Percentiles rank a stretch among this genome's conserved stretches.
Evolutionary conservation across 1,140 invertebrate genomes (phyloP).

Genomic region (Aphaenogaster rudis): DNA sequence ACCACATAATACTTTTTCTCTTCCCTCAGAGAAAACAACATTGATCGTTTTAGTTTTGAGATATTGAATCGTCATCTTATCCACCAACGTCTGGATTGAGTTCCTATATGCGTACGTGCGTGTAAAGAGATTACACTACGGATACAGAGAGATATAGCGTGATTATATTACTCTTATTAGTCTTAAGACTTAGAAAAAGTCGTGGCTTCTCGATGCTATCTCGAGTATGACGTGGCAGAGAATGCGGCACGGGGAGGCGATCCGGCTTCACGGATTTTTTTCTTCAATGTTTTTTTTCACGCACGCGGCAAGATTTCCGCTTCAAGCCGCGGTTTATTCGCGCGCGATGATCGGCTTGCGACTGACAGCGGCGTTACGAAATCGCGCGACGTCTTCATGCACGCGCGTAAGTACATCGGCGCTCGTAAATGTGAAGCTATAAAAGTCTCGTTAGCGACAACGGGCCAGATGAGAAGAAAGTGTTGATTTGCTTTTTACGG

Average conservation of each 20-base stretch:
- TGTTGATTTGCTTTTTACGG: constrained; percentile 38
- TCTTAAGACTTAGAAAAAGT: constrained; percentile 61
- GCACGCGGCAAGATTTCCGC: not conserved
- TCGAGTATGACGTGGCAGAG: constrained; percentile 42
- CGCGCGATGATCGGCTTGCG: constrained; percentile 14
- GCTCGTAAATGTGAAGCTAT: constrained; percentile 24
- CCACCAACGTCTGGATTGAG: not conserved
- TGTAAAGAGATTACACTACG: constrained; percentile 19
- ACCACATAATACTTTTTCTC: not conserved
- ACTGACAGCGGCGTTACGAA: constrained; percentile 25
- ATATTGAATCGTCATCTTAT: constrained; percentile 41
- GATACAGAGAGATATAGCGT: constrained; percentile 29
- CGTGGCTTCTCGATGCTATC: constrained; percentile 51
- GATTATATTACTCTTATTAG: constrained; percentile 53
- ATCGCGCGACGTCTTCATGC: constrained; percentile 29
- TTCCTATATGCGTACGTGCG: not conserved
- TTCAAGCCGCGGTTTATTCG: not conserved
- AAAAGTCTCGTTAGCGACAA: constrained; percentile 33
- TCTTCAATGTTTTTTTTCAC: not conserved
- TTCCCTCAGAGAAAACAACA: not conserved
- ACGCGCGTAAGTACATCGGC: constrained; percentile 8
- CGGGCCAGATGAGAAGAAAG: constrained; percentile 8
- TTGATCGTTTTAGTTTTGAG: constrained; percentile 7
- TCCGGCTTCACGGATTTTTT: not conserved
- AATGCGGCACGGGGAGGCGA: constrained; percentile 1